Evolutionary conservation across 1,140 invertebrate species (phyloP), one percentile per base, ranked within the genome.

Genomic region (Scaptomyza pallida): DNA sequence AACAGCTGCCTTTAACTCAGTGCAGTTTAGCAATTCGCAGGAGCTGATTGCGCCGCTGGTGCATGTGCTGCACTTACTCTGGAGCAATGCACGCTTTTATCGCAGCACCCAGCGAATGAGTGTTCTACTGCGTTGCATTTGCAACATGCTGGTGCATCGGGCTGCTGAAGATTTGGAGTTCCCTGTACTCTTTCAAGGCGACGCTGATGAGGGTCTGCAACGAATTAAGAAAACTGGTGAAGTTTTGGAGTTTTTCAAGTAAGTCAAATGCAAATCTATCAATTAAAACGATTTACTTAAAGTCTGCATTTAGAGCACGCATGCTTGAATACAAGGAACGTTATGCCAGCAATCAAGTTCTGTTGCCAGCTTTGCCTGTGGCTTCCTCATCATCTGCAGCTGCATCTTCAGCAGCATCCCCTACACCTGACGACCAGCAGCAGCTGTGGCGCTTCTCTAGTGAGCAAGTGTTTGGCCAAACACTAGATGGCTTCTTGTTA

Each of bases 1-100:
- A 26, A 89, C 78, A 93, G 95, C 69, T 92, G 93, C 54, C 93
- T 97, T 71, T 94, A 97, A 89, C 93, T 93, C 68, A 92, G 92
- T 4, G 94, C 96, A 69, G 95, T 97, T 83, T 82, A 92, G 35
- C 94, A 96, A 65, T 89, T 94, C 5, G 78, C 92, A 54, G 6
- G 68, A 92, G 3, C 92, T 94, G 30, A 92, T 98, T 45, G 93
- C 94, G 19, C 94, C 95, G 0, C 91, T 97, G 85, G 92, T 94
- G 9, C 93, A 97, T 74, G 94, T 94, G 33, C 93, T 98, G 2
- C 96, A 96, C 64, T 91, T 97, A 4, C 92, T 97, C n/a, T 98
- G 97, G 97, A 94, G 94, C 2, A 94, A 96, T 89, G 97, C 96
- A 0, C 93, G 94, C 72, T 96, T 97, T 90, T 98, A 96, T 90